Evolutionary conservation across 1,140 invertebrate species (phyloP).

Genomic region (Amyelois transitella): DNA sequence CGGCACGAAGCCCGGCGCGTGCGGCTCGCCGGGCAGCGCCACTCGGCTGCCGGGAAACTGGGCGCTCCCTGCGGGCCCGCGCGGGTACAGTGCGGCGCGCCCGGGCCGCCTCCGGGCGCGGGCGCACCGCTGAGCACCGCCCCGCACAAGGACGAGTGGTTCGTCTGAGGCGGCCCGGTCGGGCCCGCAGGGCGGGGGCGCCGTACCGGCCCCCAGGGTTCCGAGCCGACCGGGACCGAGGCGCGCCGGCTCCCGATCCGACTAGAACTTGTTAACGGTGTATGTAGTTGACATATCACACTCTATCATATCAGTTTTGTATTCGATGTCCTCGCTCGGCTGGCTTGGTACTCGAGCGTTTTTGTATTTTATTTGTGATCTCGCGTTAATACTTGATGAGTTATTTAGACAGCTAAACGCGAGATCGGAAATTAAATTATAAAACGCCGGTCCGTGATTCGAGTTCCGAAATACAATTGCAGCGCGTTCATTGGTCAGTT

Average conservation of each 20-base stretch:
- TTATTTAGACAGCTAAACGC: no score
- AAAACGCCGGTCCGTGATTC: no score
- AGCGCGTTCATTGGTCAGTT: no score
- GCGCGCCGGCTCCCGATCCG: no score
- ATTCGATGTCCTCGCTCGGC: background rate
- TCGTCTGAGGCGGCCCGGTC: conserved; percentile 74
- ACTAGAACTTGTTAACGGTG: no score
- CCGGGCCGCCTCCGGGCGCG: conserved; percentile 76
- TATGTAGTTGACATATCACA: background rate
- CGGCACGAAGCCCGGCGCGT: conserved; percentile 71
- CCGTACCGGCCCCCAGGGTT: conserved; percentile 52
- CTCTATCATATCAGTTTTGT: background rate
- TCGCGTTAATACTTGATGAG: no score
- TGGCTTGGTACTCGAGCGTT: background rate
- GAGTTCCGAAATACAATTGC: no score
- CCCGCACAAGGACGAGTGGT: conserved; percentile 82
- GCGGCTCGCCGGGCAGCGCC: conserved; percentile 72
- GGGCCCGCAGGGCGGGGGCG: conserved; percentile 61
- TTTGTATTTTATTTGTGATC: background rate
- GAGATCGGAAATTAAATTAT: no score
- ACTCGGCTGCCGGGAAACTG: conserved; percentile 90
- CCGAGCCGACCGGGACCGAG: background rate
- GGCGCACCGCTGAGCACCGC: conserved; percentile 66
- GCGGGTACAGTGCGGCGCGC: conserved; percentile 78
- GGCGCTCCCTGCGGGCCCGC: conserved; percentile 92